Evolutionary conservation across 92 coral and sea anemone genomes (phyloP), one percentile per base, ranked within the genome.

Genomic region (Umimayanthus kanabou): DNA sequence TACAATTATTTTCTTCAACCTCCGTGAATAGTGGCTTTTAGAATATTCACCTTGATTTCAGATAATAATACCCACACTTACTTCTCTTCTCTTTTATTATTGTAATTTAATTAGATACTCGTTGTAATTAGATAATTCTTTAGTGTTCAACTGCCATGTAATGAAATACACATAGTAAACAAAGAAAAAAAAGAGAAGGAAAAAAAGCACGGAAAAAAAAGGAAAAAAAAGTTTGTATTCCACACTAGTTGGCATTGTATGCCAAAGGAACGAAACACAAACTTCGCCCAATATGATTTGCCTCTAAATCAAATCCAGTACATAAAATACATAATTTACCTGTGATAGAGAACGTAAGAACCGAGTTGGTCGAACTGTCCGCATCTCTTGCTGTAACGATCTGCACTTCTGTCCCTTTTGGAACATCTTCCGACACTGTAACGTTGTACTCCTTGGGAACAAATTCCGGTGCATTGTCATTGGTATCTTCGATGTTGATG

Each of bases 401-500:
- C 9, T 87, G 79, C 76, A 94, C 82, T 61, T 89, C 94, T 28
- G 75, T 90, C 74, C 96, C 94, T 55, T 85, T 82, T 39, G 76
- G 79, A 73, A 80, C 85, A 66, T 90, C 79, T 82, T 94, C 96
- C 25, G 75, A 76, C 0, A 94, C 73, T 20, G 90, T 85, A 13
- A 85, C 80, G 50, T 92, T 83, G 86, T 94, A 94, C 49, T 87
- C 85, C 50, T 92, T 90, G 9, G 96, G 96, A 18, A 29, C 64
- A 67, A 94, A 94, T 25, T 89, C 89, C 22, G 96, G 96, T 2
- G 96, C 94, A 39, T 94, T 91, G 87, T 94, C 96, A 53, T 94
- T 94, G n/a, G 96, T 85, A 58, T 94, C 96, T 2, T 78, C 76
- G 40, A 94, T 88, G 53, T 85, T 79, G 45, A 94, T 90, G 55